These are phyloP conservation scores for Enteromius argenteus DNA, from an alignment of 2,797 vertebrate genomes.

Conservation along the genomic window DNA sequence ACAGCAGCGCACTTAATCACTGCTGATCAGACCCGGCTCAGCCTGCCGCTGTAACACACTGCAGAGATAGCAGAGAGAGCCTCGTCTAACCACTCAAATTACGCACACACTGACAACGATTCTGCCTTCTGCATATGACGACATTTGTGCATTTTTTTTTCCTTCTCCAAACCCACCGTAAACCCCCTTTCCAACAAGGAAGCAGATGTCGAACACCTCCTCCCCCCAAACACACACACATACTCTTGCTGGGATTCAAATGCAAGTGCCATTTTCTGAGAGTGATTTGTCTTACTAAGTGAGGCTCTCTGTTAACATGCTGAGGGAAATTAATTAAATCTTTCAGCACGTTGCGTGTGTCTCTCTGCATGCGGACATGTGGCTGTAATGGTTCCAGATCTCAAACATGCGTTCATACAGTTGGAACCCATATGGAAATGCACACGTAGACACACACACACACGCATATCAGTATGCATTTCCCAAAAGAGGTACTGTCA, in stretches of 20 bases:
- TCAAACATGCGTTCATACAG: conserved; percentile 40
- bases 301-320: conserved; percentile 71
- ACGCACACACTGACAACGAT: conserved; percentile 40
- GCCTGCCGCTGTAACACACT: conserved; percentile 44
- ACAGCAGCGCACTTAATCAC: conserved; percentile 91
- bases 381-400: conserved; percentile 47
- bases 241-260: conserved; percentile 59
- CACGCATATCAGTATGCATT: conserved; percentile 24
- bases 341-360: conserved; percentile 42
- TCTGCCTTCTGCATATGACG: conserved; percentile 2
- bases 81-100: conserved; percentile 41
- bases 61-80: conserved; percentile 41
- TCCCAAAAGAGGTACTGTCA: conserved; percentile 54
- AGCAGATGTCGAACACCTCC: conserved; percentile 75
- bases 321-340: conserved; percentile 55
- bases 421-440: conserved; percentile 39
- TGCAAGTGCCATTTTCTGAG: conserved; percentile 70
- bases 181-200: conserved; percentile 73
- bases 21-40: conserved; percentile 90
- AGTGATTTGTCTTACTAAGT: conserved; percentile 70
- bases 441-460: conserved; percentile 8
- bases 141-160: conserved; percentile 11
- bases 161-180: conserved; percentile 21
- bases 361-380: conserved; percentile 45
- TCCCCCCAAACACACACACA: conserved; percentile 41